These are phyloP conservation scores for Steatornis caripensis DNA, from an alignment of 2,113 vertebrate species.

Conservation along the genomic window DNA sequence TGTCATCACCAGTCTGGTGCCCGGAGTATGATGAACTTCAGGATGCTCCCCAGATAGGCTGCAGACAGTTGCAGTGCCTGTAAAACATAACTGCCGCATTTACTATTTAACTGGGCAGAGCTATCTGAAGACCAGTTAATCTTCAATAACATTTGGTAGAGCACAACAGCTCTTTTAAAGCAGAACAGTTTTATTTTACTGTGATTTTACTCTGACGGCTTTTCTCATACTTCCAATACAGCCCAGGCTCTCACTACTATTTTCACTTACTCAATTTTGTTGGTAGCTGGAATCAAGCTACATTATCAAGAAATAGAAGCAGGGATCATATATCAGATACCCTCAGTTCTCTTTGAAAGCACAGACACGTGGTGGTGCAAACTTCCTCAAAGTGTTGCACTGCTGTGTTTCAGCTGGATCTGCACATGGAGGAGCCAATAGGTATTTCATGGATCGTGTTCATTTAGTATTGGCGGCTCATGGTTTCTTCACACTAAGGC, in stretches of 20 bases:
- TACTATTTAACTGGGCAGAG: background rate
- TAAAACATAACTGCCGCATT: background rate
- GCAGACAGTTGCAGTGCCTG: background rate
- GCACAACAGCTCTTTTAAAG: background rate
- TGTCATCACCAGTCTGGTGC: background rate
- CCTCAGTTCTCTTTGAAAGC: background rate
- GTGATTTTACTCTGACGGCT: background rate
- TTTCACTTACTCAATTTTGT: background rate
- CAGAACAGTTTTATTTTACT: background rate
- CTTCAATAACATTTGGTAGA: constrained; percentile 7
- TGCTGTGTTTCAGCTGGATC: background rate
- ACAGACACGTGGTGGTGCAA: background rate
- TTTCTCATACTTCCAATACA: background rate
- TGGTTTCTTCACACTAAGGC: background rate
- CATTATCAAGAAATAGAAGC: background rate
- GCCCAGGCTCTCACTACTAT: background rate
- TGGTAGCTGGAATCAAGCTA: background rate
- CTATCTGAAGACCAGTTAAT: background rate
- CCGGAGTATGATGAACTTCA: background rate
- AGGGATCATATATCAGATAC: background rate
- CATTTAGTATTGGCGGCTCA: background rate
- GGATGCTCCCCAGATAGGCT: background rate
- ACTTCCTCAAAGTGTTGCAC: background rate
- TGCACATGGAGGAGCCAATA: background rate
- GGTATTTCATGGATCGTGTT: background rate